phyloP scores from a whole-genome alignment of 2,113 vertebrate species.

The Salvator merianae region DNA sequence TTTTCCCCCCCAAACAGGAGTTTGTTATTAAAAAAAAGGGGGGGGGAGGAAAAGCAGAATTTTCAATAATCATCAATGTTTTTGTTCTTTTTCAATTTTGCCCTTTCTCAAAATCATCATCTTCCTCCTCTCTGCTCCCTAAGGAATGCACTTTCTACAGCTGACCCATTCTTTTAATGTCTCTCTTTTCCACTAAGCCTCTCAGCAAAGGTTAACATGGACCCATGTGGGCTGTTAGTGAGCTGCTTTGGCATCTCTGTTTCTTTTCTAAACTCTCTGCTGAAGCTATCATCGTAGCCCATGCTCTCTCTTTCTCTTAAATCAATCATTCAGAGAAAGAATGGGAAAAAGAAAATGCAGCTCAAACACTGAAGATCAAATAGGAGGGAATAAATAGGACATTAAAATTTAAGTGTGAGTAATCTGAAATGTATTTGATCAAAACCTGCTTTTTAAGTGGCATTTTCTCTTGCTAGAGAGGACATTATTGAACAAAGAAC shows the following conservation, averaged over 20 bases:
- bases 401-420: constrained; percentile 56
- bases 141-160: neutral
- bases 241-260: neutral
- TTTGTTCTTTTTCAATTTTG: neutral
- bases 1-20: neutral
- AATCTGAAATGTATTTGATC: constrained; percentile 62
- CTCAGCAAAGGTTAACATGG: neutral
- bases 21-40: no score
- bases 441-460: constrained; percentile 72
- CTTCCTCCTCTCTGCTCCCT: neutral
- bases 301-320: neutral
- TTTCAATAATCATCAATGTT: no score
- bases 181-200: neutral
- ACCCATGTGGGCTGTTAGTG: neutral
- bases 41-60: no score
- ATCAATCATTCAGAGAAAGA: neutral
- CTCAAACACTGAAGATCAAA: constrained; percentile 21
- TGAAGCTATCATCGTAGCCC: neutral
- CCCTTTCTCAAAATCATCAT: neutral
- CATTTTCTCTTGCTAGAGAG: constrained; percentile 62
- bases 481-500: constrained; percentile 58
- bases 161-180: neutral
- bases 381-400: constrained; percentile 45
- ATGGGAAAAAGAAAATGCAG: constrained; percentile 16
- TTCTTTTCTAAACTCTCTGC: neutral